Base-by-base conservation (phyloP, 2,888 invertebrate genomes). In the Xylota sylvarum region DNA sequence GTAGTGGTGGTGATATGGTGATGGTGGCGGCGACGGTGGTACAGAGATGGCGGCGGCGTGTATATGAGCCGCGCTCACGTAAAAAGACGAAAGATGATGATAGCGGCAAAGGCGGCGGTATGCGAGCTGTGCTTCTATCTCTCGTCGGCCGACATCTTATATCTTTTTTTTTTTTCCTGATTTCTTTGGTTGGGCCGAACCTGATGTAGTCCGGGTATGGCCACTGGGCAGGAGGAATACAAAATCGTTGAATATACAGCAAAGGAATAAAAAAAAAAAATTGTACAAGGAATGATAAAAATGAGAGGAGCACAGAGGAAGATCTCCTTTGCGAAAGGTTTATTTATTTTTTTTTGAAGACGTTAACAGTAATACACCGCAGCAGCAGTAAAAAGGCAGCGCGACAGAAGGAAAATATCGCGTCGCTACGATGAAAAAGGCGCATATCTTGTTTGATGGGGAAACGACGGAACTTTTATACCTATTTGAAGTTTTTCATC, bases 181-280 rank as follows among this genome's bases (percentile, higher is more conserved):
- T 89, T 88, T 88, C 88, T 88, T 85, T 89, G 86, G 87, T 89
- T 89, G 88, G 69, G 86, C 88, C 89, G 88, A 88, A 88, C 88
- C 89, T 89, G 88, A 87, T 89, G 67, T 64, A 70, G 70, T 81
- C 60, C 65, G 62, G 40, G 65, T 76, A 69, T 77, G 73, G 69
- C 82, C 72, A 82, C 43, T 86, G 81, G 82, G 69, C 77, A 81
- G 62, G 30, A 69, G 62, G 48, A 65, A 77, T 40, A 67, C 52
- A 69, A 78, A 79, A 72, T 64, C 48, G 27, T 19, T 58, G 65
- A 56, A 58, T 60, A 17, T 14, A 40, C 60, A 7, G 35, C 4
- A 35, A 35, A 52, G 17, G 19, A 58, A 32, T 30, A 23, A 69
- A 60, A 46, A 12, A 10, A 43, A 35, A 32, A 35, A 37, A 62